Evolutionary conservation across 1,140 invertebrate species (phyloP).

Genomic region (Physella acuta): DNA sequence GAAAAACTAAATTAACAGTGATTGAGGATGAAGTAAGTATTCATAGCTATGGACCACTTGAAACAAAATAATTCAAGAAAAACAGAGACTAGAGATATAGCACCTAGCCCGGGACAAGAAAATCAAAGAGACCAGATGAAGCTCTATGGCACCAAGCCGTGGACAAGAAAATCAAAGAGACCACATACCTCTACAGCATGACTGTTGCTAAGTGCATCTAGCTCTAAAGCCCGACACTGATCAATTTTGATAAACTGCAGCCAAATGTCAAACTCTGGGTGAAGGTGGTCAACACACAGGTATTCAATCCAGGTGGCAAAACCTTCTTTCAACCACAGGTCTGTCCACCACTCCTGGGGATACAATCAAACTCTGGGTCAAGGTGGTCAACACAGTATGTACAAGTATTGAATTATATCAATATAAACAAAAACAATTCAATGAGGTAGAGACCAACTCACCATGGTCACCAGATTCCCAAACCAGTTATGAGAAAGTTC

Average conservation of each 20-base stretch:
- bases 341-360: slow-evolving; percentile 60
- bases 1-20: no score
- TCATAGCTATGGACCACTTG: no score
- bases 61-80: no score
- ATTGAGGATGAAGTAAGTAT: no score
- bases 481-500: slow-evolving; percentile 77
- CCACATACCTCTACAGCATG: slow-evolving; percentile 58
- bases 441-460: slow-evolving; percentile 59
- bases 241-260: slow-evolving; percentile 58
- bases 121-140: no score
- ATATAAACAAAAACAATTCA: neutral
- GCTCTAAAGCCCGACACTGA: slow-evolving; percentile 50
- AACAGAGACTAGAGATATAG: no score
- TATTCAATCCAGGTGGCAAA: slow-evolving; percentile 62
- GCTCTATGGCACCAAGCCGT: no score
- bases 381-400: neutral
- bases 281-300: slow-evolving; percentile 60
- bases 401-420: no score
- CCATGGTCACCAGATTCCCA: slow-evolving; percentile 72
- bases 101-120: no score
- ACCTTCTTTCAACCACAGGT: slow-evolving; percentile 61
- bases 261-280: slow-evolving; percentile 64
- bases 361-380: neutral
- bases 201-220: slow-evolving; percentile 59
- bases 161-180: no score